A percentile compares a stretch with the other conserved stretches of the same genome.
Evolutionary conservation across 64 coral and sea anemone species (phyloP).

Genomic region (Pocillopora damicornis): DNA sequence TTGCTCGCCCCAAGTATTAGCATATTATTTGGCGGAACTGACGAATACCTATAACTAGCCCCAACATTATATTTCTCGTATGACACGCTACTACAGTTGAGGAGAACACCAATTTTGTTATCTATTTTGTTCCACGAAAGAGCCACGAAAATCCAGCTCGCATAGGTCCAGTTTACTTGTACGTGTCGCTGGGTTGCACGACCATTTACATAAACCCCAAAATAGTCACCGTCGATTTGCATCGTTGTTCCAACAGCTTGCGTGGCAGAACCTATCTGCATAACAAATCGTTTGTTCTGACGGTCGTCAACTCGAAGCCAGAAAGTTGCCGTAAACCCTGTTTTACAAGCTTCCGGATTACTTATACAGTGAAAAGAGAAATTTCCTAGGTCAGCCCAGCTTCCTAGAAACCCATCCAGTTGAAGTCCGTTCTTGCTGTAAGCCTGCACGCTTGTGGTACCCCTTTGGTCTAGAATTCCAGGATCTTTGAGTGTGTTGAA

Average conservation of each 20-base stretch:
- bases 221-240: neutral
- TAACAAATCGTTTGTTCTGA: constrained; percentile 21
- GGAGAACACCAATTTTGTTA: constrained; percentile 40
- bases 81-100: constrained; percentile 46
- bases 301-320: constrained; percentile 61
- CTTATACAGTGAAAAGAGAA: constrained; percentile 66
- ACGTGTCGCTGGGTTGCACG: constrained; percentile 25
- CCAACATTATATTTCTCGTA: neutral
- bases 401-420: constrained; percentile 46
- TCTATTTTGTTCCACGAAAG: constrained; percentile 78
- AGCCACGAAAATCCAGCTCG: constrained; percentile 63
- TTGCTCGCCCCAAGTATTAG: constrained; percentile 71
- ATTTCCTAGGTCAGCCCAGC: constrained; percentile 51
- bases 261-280: constrained; percentile 54
- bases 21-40: constrained; percentile 27
- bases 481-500: constrained; percentile 42
- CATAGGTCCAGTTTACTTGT: constrained; percentile 26
- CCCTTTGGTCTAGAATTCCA: neutral
- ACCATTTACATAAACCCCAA: constrained; percentile 64
- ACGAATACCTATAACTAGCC: neutral
- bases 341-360: constrained; percentile 57
- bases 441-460: constrained; percentile 39
- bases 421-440: constrained; percentile 67
- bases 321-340: constrained; percentile 81
- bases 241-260: constrained; percentile 69